Evolutionary conservation across 2,888 invertebrate species (phyloP).

Genomic region (Machimus atricapillus): DNA sequence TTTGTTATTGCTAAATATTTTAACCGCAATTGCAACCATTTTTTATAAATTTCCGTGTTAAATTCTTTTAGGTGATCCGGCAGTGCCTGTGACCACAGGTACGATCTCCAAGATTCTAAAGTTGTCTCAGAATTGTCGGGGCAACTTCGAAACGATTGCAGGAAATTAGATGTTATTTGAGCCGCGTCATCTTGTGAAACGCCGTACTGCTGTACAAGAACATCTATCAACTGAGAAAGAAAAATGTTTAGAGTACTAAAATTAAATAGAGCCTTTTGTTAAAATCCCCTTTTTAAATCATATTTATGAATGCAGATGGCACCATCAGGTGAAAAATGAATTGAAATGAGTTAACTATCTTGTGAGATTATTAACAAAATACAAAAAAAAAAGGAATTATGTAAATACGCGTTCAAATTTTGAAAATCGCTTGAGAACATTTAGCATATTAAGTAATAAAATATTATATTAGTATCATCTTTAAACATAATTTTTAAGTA

Average conservation of each 20-base stretch:
- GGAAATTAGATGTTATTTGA: conserved; percentile 72
- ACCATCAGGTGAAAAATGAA: neutral
- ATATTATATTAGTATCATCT: too few relatives aligned
- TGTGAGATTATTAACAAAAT: too few relatives aligned
- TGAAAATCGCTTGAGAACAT: too few relatives aligned
- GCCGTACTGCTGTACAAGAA: conserved; percentile 68
- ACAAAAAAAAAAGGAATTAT: too few relatives aligned
- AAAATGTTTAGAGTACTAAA: neutral
- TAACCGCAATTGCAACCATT: conserved; percentile 83
- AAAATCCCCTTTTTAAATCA: neutral
- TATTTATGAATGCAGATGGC: neutral
- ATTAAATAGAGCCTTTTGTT: neutral
- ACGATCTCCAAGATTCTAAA: conserved; percentile 79
- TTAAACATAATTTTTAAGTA: too few relatives aligned
- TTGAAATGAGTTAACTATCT: too few relatives aligned
- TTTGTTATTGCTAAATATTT: conserved; percentile 74
- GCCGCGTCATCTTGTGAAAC: conserved; percentile 71
- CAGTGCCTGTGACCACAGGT: conserved; percentile 79
- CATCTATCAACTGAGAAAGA: conserved; percentile 55
- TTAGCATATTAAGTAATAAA: too few relatives aligned
- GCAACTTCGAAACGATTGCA: conserved; percentile 79
- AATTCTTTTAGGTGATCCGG: conserved; percentile 76
- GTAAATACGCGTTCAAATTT: too few relatives aligned
- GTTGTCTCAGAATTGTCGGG: conserved; percentile 78
- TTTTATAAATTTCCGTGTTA: conserved; percentile 75